These are phyloP conservation scores for Grammomys dolichurus DNA, from an alignment of 2,113 vertebrate genomes.

Conservation along the genomic window DNA sequence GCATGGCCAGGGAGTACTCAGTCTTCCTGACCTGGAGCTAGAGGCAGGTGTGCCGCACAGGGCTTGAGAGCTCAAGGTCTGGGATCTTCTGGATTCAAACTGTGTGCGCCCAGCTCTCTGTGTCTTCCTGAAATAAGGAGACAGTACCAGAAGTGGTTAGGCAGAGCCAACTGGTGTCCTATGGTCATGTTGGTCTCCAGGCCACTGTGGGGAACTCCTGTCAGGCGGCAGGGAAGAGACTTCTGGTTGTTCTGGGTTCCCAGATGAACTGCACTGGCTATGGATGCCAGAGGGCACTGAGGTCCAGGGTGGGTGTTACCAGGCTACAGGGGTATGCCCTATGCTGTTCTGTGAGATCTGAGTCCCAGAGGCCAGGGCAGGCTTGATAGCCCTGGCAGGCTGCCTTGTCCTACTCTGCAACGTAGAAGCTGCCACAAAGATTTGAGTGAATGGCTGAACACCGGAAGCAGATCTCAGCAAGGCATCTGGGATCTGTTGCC, in stretches of 20 bases:
- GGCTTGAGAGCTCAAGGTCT: background rate
- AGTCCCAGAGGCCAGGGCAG: background rate
- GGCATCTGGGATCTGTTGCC: background rate
- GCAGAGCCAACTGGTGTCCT: fast-evolving
- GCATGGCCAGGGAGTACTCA: background rate
- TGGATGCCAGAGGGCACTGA: background rate
- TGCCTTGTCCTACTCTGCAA: background rate
- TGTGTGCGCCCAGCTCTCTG: background rate
- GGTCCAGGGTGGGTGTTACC: background rate
- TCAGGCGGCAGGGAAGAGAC: background rate
- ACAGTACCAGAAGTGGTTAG: fast-evolving
- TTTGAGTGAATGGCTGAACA: background rate
- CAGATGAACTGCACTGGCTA: background rate
- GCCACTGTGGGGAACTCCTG: background rate
- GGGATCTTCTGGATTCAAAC: background rate
- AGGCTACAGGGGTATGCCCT: background rate
- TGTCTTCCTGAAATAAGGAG: background rate
- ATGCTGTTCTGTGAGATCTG: background rate
- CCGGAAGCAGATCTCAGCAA: fast-evolving
- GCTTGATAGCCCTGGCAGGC: background rate
- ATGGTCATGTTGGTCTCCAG: background rate
- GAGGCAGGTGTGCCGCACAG: fast-evolving
- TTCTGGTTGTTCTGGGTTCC: background rate
- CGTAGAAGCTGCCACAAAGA: fast-evolving
- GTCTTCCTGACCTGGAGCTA: background rate